Evolutionary conservation across 2,888 invertebrate genomes (phyloP).

Genomic region (Hipparchia semele): DNA sequence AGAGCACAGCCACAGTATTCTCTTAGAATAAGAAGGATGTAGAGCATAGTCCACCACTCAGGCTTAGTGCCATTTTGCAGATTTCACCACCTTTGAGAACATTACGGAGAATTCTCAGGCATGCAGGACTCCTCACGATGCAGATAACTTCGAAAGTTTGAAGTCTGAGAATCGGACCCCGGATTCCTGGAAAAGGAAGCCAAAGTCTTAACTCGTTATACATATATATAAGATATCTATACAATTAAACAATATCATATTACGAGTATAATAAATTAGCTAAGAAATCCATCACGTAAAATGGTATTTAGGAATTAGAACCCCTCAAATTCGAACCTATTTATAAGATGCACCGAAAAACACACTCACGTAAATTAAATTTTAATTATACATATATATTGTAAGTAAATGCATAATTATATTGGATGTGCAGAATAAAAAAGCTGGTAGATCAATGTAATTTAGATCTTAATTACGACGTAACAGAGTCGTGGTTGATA

Average conservation of each 20-base stretch:
- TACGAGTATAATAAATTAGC: background rate
- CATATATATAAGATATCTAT: no score
- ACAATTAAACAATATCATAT: background rate
- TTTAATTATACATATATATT: background rate
- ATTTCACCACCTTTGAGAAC: no score
- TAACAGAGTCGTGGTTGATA: background rate
- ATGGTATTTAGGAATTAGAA: slow-evolving; percentile 40
- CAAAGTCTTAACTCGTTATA: no score
- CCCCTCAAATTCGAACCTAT: slow-evolving; percentile 31
- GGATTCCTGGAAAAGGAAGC: background rate
- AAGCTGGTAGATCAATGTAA: background rate
- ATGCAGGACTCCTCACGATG: no score
- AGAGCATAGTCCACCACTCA: no score
- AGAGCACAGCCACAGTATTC: no score
- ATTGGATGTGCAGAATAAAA: background rate
- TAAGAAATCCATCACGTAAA: slow-evolving; percentile 38
- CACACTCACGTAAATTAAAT: background rate
- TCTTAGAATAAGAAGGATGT: no score
- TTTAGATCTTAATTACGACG: background rate
- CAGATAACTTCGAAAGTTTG: no score
- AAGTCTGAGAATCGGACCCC: no score
- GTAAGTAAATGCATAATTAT: slow-evolving; percentile 1
- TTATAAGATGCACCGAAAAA: background rate
- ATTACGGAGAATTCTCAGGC: no score
- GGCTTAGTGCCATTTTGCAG: no score